These are phyloP conservation scores for Drosophila mulleri DNA, from an alignment of 2,888 invertebrate genomes.

Conservation along the genomic window DNA sequence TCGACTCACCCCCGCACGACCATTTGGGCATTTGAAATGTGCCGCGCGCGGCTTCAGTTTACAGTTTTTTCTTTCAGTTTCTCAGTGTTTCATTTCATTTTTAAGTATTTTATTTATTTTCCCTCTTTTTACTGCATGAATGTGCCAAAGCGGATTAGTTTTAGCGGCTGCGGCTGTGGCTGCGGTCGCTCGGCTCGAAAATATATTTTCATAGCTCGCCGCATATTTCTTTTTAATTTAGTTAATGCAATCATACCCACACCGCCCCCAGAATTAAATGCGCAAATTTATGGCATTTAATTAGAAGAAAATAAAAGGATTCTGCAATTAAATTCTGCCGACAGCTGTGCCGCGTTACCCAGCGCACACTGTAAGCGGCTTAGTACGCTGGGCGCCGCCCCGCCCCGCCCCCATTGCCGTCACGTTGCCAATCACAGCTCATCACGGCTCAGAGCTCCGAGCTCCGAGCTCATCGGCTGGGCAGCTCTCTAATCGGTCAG, in stretches of 20 bases:
- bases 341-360: constrained; percentile 29
- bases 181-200: constrained; percentile 18
- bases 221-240: constrained; percentile 62
- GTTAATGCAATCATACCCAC: constrained; percentile 59
- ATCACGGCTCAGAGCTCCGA: constrained; percentile 27
- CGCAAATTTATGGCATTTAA: constrained; percentile 61
- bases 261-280: constrained; percentile 33
- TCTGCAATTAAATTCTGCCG: constrained; percentile 39
- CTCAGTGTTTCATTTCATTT: constrained; percentile 23
- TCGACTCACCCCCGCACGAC: constrained; percentile 22
- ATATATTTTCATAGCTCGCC: constrained; percentile 45
- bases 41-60: constrained; percentile 45
- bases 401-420: background rate
- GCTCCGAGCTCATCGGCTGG: constrained; percentile 29
- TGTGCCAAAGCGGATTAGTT: constrained; percentile 73
- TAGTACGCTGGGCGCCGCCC: constrained; percentile 9
- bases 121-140: constrained; percentile 46
- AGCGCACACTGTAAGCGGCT: constrained; percentile 51
- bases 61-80: constrained; percentile 21
- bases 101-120: constrained; percentile 22
- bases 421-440: constrained; percentile 29
- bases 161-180: constrained; percentile 5
- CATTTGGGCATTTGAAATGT: constrained; percentile 47
- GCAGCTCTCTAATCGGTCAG: constrained; percentile 11
- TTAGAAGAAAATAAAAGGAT: constrained; percentile 54